Conservation (phyloP, 2,888 invertebrate genomes). For the Lasius fuliginosus region DNA sequence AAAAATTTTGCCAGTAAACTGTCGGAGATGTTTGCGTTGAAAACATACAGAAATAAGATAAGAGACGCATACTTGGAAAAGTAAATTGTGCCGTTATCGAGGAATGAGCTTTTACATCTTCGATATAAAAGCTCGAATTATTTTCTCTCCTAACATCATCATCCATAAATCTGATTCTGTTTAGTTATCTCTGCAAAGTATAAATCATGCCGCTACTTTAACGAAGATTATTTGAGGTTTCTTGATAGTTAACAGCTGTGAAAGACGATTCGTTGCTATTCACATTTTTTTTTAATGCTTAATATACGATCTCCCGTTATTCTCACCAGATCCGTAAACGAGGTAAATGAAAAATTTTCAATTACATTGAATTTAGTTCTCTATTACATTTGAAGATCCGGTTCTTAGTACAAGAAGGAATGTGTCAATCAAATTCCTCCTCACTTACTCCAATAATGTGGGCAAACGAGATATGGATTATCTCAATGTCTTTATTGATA, state of each 20-base stretch:
- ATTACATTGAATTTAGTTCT: neutral
- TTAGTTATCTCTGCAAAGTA: neutral
- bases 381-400: neutral
- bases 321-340: neutral
- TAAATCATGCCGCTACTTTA: constrained; percentile 12
- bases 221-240: neutral
- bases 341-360: neutral
- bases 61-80: neutral
- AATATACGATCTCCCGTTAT: neutral
- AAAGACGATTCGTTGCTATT: neutral
- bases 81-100: neutral
- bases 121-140: constrained; percentile 1
- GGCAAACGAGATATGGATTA: constrained; percentile 23
- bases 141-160: neutral
- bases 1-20: neutral
- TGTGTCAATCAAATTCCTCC: neutral
- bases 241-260: neutral
- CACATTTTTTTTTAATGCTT: neutral
- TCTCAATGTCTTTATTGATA: constrained; percentile 70
- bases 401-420: neutral
- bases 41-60: neutral
- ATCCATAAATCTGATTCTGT: constrained; percentile 20
- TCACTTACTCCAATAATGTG: neutral
- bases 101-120: neutral
- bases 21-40: neutral